Conservation (phyloP, 2,113 vertebrate genomes). For the Morone saxatilis region DNA sequence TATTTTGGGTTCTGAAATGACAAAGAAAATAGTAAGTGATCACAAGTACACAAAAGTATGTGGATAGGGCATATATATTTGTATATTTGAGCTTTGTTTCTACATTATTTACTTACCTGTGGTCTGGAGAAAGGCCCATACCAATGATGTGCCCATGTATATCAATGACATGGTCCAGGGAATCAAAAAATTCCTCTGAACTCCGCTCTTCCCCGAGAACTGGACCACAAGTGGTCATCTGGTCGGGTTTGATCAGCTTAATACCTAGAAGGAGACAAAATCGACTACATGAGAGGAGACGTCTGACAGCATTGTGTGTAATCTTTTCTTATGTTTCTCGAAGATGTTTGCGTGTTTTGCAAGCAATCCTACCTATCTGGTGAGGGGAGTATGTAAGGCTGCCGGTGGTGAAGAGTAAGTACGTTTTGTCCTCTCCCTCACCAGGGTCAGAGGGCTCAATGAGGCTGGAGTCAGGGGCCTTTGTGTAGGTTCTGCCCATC, state of each 20-base stretch:
- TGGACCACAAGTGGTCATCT: slow-evolving; percentile 94
- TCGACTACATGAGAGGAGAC: background rate
- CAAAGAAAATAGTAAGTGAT: background rate
- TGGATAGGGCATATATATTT: background rate
- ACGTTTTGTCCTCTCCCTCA: slow-evolving; percentile 87
- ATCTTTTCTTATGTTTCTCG: background rate
- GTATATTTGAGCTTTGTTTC: background rate
- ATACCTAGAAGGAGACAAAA: slow-evolving; percentile 85
- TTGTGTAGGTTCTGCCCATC: slow-evolving; percentile 88
- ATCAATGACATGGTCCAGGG: slow-evolving; percentile 95
- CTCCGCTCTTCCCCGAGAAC: slow-evolving; percentile 93
- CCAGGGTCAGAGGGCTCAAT: slow-evolving; percentile 62
- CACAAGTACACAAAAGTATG: no score
- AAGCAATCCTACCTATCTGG: slow-evolving; percentile 90
- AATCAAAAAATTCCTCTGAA: slow-evolving; percentile 94
- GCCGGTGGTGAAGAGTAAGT: slow-evolving; percentile 96
- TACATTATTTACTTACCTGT: slow-evolving; percentile 84
- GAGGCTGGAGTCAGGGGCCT: slow-evolving; percentile 80
- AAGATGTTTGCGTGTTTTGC: background rate
- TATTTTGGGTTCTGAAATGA: background rate
- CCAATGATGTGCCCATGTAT: slow-evolving; percentile 97
- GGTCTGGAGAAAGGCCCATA: slow-evolving; percentile 98
- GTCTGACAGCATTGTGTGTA: background rate
- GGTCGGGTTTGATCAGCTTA: slow-evolving; percentile 94
- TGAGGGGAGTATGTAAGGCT: slow-evolving; percentile 98